phyloP scores from a whole-genome alignment of 2,797 vertebrate genomes.

The Anabas testudineus region DNA sequence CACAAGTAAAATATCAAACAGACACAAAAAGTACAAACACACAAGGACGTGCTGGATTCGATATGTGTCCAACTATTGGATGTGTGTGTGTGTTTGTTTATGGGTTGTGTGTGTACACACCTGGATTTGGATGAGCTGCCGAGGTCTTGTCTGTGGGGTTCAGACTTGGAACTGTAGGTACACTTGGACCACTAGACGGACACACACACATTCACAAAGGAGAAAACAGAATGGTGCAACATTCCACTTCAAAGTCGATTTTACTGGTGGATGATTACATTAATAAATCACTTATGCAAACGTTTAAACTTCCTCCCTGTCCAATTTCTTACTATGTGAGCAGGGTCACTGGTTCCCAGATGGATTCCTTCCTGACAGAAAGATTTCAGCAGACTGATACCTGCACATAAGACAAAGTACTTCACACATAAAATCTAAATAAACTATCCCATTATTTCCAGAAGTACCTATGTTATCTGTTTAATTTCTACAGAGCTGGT shows the following conservation, averaged over 20 bases:
- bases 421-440: background rate
- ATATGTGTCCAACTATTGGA: no score
- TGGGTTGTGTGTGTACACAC: constrained; percentile 17
- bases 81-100: background rate
- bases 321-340: constrained; percentile 63
- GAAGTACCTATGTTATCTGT: background rate
- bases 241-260: background rate
- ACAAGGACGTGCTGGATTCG: no score
- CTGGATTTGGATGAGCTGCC: constrained; percentile 64
- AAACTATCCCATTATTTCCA: background rate
- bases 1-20: no score
- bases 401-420: constrained; percentile 33
- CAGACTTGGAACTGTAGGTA: constrained; percentile 75
- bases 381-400: constrained; percentile 59
- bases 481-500: background rate
- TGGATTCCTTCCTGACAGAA: constrained; percentile 74
- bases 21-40: no score
- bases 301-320: accelerated
- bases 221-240: background rate
- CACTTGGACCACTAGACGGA: constrained; percentile 81
- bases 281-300: background rate
- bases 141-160: constrained; percentile 74
- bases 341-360: constrained; percentile 67
- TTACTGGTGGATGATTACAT: no score
- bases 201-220: constrained; percentile 8